Evolutionary conservation across 2,797 vertebrate genomes (phyloP).

Genomic region (Columba guinea): DNA sequence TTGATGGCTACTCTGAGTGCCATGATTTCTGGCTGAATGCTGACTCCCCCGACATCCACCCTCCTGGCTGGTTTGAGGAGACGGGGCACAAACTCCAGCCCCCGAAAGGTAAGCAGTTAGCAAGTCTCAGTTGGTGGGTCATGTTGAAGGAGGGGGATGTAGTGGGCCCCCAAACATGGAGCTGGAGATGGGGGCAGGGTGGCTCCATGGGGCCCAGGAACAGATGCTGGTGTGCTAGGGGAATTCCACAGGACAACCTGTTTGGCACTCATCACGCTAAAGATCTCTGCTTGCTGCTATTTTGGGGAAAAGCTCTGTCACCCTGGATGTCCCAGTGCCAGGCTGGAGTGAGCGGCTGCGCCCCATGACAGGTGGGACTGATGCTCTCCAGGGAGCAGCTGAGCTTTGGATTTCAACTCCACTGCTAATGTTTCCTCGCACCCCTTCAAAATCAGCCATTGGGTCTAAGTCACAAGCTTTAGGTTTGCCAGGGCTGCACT

Average conservation of each 20-base stretch:
- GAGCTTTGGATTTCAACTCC: not conserved
- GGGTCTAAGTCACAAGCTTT: not conserved
- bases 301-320: not conserved
- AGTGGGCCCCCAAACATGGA: not conserved
- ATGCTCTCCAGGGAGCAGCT: not conserved
- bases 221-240: not conserved
- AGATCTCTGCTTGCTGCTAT: not conserved
- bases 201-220: not conserved
- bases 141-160: not conserved
- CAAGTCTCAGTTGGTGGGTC: not conserved
- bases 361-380: not conserved
- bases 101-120: conserved; percentile 87
- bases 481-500: not conserved
- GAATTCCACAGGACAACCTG: not conserved
- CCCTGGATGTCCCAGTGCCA: not conserved
- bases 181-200: not conserved
- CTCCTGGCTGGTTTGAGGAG: conserved; percentile 94
- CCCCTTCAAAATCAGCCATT: not conserved
- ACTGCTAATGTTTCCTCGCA: not conserved
- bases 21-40: conserved; percentile 98
- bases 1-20: conserved; percentile 96
- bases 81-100: conserved; percentile 94
- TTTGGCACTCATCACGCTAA: not conserved
- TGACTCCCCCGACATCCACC: conserved; percentile 92
- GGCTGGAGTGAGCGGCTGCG: not conserved